phyloP scores from a whole-genome alignment of 2,113 vertebrate species.

The Dipodomys spectabilis region DNA sequence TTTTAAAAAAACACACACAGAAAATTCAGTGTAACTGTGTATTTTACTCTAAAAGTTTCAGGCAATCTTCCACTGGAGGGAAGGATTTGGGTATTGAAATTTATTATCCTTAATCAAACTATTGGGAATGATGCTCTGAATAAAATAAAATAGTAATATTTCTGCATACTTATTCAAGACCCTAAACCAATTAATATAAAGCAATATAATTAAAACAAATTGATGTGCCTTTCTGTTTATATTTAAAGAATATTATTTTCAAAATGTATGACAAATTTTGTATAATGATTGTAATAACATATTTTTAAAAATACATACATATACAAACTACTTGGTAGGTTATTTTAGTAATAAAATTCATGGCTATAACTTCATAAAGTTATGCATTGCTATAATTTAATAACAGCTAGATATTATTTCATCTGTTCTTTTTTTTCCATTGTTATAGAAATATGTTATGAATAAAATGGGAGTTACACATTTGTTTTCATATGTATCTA shows the following conservation, averaged over 20 bases:
- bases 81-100: not conserved
- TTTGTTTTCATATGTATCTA: not conserved
- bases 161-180: not conserved
- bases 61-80: not conserved
- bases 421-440: not conserved
- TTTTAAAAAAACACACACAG: not conserved
- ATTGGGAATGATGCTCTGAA: not conserved
- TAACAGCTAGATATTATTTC: not conserved
- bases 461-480: not conserved
- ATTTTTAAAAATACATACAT: not conserved
- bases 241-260: not conserved
- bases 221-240: not conserved
- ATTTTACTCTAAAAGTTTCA: not conserved
- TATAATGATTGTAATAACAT: not conserved
- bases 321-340: too few species aligned
- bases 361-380: not conserved
- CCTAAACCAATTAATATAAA: constrained; percentile 30
- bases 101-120: not conserved
- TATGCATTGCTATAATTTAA: not conserved
- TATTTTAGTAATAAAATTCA: not conserved
- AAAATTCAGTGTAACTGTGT: not conserved
- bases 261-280: not conserved
- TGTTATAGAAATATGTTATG: not conserved
- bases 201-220: not conserved
- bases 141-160: not conserved